Conservation (phyloP, 2,888 invertebrate genomes). For the Meandrusa payeni region DNA sequence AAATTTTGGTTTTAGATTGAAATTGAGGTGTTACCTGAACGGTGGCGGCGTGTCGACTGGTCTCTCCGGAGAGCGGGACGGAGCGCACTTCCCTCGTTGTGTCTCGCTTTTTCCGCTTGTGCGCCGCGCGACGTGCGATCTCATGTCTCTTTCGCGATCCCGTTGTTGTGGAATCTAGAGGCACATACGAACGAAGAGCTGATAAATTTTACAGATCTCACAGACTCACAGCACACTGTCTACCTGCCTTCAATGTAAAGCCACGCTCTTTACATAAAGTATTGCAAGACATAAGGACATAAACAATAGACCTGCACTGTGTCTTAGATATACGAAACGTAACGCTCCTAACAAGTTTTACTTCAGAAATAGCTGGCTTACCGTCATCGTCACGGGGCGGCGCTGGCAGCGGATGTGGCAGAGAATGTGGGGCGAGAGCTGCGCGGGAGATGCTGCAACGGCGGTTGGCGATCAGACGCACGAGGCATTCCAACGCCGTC, state of each 20-base stretch:
- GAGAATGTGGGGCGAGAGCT: conserved; percentile 23
- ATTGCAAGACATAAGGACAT: too few species aligned
- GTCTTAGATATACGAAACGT: too few species aligned
- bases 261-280: too few species aligned
- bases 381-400: conserved; percentile 46
- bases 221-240: too few species aligned
- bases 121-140: conserved; percentile 32
- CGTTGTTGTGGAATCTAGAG: conserved; percentile 6
- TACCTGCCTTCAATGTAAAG: too few species aligned
- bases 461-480: conserved; percentile 56
- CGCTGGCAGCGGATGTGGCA: conserved; percentile 48
- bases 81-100: conserved; percentile 50
- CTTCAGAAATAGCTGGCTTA: too few species aligned
- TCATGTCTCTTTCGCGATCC: conserved; percentile 46
- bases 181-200: too few species aligned
- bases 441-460: conserved; percentile 38
- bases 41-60: conserved; percentile 52
- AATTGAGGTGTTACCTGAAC: too few species aligned
- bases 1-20: too few species aligned
- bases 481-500: conserved; percentile 56
- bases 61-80: conserved; percentile 60
- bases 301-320: too few species aligned
- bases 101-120: conserved; percentile 52
- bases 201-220: too few species aligned
- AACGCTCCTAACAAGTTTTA: too few species aligned